phyloP scores from a whole-genome alignment of 2,888 invertebrate genomes.

The Synanthedon formicaeformis region DNA sequence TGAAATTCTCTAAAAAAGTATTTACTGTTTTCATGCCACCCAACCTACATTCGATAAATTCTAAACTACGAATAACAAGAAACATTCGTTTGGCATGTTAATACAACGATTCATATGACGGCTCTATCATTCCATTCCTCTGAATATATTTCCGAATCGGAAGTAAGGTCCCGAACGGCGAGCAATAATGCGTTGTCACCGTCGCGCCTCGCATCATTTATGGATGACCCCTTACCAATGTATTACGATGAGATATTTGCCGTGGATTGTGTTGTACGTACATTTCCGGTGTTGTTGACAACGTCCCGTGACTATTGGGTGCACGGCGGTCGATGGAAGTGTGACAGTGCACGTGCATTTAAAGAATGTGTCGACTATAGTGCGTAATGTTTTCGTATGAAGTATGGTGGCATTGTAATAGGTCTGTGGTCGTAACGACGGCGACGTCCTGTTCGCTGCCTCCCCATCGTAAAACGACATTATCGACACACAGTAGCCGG shows the following conservation, averaged over 20 bases:
- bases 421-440: constrained; percentile 65
- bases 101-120: constrained; percentile 42
- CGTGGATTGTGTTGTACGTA: constrained; percentile 15
- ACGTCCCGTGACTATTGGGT: constrained; percentile 24
- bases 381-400: constrained; percentile 47
- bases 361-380: constrained; percentile 27
- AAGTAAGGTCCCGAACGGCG: constrained; percentile 63
- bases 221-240: constrained; percentile 35
- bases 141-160: constrained; percentile 70
- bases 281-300: constrained; percentile 38
- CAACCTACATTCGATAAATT: constrained; percentile 37
- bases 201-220: constrained; percentile 64
- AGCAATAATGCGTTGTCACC: constrained; percentile 62
- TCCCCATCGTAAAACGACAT: constrained; percentile 68
- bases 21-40: constrained; percentile 1
- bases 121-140: constrained; percentile 47
- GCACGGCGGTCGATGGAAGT: constrained; percentile 43
- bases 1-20: too few relatives aligned
- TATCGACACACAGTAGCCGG: constrained; percentile 71
- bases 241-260: constrained; percentile 1
- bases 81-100: constrained; percentile 45
- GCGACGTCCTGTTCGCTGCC: constrained; percentile 67
- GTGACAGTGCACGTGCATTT: constrained; percentile 35
- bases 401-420: constrained; percentile 64
- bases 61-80: constrained; percentile 41